Evolutionary conservation across 2,888 invertebrate species (phyloP).

Genomic region (Doris montereyensis): DNA sequence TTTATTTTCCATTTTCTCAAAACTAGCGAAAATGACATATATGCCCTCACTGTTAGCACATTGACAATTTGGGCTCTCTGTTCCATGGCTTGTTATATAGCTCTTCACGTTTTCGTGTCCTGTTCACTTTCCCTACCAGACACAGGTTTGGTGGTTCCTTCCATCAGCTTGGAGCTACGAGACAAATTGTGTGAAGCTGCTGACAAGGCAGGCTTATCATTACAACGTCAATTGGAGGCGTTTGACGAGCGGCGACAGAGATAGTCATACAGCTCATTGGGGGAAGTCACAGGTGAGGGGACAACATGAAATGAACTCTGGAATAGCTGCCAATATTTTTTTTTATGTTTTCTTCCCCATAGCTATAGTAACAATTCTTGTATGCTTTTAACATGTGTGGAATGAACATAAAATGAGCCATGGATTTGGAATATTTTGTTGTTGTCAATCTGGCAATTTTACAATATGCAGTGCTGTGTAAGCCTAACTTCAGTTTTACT

Average conservation of each 20-base stretch:
- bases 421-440: too few relatives aligned
- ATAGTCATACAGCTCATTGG: slow-evolving; percentile 87
- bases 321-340: background rate
- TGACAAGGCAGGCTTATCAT: slow-evolving; percentile 80
- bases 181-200: slow-evolving; percentile 81
- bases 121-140: too few relatives aligned
- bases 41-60: too few relatives aligned
- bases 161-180: slow-evolving; percentile 80
- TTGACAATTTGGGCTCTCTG: too few relatives aligned
- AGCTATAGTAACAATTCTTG: background rate
- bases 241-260: slow-evolving; percentile 87
- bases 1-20: too few relatives aligned
- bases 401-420: background rate
- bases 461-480: too few relatives aligned
- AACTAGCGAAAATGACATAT: too few relatives aligned
- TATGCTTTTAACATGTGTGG: background rate
- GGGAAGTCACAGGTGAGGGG: slow-evolving; percentile 81
- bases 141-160: slow-evolving; percentile 86
- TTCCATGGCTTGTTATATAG: too few relatives aligned
- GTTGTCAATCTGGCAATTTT: too few relatives aligned
- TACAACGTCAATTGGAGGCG: slow-evolving; percentile 82
- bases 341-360: background rate
- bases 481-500: too few relatives aligned
- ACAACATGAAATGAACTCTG: background rate
- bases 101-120: too few relatives aligned